Evolutionary conservation across 2,797 vertebrate genomes (phyloP).

Genomic region (Poecilia gillii): DNA sequence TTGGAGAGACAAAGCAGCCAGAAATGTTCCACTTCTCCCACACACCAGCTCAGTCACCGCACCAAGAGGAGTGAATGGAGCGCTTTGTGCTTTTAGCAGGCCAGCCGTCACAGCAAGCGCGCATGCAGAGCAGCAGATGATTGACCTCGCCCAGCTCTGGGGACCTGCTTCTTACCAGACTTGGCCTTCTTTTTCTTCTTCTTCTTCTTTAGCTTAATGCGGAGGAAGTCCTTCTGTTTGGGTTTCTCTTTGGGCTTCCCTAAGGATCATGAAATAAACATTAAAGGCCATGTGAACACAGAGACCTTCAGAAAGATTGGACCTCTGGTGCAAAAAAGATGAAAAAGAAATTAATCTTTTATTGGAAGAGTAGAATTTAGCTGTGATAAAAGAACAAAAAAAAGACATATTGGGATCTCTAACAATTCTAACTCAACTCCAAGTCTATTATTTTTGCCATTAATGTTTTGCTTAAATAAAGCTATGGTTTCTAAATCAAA

Average conservation of each 20-base stretch:
- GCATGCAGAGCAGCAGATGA: constrained; percentile 70
- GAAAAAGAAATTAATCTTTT: neutral
- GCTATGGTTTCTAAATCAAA: too few species aligned
- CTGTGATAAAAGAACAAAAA: too few species aligned
- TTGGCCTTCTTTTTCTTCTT: constrained; percentile 92
- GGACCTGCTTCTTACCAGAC: constrained; percentile 83
- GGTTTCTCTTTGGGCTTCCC: constrained; percentile 86
- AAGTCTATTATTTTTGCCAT: neutral
- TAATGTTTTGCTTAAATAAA: too few species aligned
- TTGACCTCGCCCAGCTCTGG: constrained; percentile 13
- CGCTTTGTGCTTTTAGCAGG: constrained; percentile 54
- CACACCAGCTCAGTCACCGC: constrained; percentile 70
- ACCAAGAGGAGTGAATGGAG: constrained; percentile 66
- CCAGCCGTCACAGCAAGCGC: constrained; percentile 52
- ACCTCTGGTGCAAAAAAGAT: neutral
- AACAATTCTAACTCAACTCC: neutral
- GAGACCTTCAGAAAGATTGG: neutral
- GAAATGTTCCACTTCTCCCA: constrained; percentile 61
- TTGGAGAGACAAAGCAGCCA: constrained; percentile 37
- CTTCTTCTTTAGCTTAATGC: constrained; percentile 92
- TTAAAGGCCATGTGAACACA: neutral
- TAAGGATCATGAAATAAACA: constrained; percentile 45
- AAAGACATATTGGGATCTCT: neutral
- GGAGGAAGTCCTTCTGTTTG: constrained; percentile 89
- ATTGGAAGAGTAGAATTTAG: neutral